Conservation (phyloP, 2,113 vertebrate species). For the Meriones unguiculatus region DNA sequence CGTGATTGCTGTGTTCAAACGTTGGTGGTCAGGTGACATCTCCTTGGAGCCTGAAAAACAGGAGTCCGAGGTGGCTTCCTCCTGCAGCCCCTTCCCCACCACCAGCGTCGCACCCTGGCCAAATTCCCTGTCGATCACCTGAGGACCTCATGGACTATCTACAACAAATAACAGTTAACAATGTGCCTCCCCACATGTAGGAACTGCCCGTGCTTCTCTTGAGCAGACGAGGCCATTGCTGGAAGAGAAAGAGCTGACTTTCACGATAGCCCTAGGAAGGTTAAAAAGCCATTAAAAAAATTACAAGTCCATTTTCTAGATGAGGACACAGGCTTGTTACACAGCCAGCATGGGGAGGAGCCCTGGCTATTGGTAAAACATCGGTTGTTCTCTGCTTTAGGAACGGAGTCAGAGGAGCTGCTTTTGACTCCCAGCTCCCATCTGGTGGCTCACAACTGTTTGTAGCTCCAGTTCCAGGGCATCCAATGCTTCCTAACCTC, state of each 20-base stretch:
- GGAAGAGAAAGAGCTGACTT: neutral
- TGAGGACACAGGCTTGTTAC: neutral
- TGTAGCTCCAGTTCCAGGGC: neutral
- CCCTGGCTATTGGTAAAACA: neutral
- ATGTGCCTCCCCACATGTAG: neutral
- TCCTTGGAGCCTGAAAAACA: conserved; percentile 69
- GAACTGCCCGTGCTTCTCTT: neutral
- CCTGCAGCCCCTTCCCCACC: neutral
- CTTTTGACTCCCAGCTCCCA: neutral
- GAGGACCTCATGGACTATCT: neutral
- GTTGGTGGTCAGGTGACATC: neutral
- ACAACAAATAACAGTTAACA: conserved; percentile 13
- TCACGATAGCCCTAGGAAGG: neutral
- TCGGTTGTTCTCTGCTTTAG: neutral
- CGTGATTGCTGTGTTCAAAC: neutral
- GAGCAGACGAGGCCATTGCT: neutral
- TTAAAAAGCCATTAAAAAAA: conserved; percentile 40
- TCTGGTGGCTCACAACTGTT: neutral
- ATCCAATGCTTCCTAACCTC: neutral
- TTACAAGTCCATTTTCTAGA: neutral
- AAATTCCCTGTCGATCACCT: neutral
- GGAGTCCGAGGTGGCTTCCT: neutral
- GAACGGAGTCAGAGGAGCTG: neutral
- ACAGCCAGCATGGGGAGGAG: neutral
- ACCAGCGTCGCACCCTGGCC: neutral